Evolutionary conservation across 2,797 vertebrate species (phyloP), one percentile per base, ranked within the genome.

Genomic region (Girardinus metallicus): DNA sequence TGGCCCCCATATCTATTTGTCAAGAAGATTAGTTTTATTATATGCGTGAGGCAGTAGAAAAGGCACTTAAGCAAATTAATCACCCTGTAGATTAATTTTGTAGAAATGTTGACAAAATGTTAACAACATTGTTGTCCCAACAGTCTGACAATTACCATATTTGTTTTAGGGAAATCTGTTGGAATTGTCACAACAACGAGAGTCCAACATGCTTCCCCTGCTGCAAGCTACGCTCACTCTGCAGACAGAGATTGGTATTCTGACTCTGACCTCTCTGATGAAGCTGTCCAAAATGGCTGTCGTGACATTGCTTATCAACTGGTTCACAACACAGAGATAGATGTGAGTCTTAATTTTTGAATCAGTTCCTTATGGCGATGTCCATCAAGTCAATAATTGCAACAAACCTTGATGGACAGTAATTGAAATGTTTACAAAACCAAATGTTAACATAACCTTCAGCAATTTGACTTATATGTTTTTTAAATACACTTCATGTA

Each of bases 141-240:
- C 0, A 39, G 15, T 62, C 18, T 71, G 11, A 82, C 1, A 31
- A 51, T 1, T 16, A 1, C 83, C 2, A 75, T 88, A 4, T 88
- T 73, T 76, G 23, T 84, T 90, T 26, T 71, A 96, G 96, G 96
- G 8, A 97, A 96, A 85, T 96, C 96, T 0, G 96, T 97, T 34
- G 96, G 96, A 47, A 93, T 97, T 31, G 95, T 97, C 13, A 95
- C 95, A 21, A 96, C 96, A 10, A 94, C 96, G 5, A 94, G 96
- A 53, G 95, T 97, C 31, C 96, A 97, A 81, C 96, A 97, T 1
- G 96, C 96, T 13, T 97, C 96, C 10, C 96, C 96, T 0, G 90
- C 55, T 0, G 96, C 89, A 1, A 73, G 1, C 76, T 97, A 97
- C 6, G 94, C 96, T 41, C 95, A 97, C 87, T 21, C 41, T 9